Conservation (phyloP, 1,140 invertebrate genomes). For the Aphidius ervi region DNA sequence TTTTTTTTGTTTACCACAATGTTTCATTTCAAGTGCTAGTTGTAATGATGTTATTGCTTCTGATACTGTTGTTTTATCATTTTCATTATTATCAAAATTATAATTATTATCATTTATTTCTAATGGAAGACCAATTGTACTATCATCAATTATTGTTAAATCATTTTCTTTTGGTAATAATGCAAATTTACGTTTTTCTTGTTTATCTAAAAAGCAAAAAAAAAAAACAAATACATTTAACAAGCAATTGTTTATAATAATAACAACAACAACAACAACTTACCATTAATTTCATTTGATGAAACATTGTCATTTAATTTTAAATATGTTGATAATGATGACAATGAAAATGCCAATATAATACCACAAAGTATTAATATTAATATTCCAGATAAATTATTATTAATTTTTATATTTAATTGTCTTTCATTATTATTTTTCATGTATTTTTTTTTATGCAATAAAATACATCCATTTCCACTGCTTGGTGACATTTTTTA, state of each 20-base stretch:
- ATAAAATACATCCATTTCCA: slow-evolving; percentile 20
- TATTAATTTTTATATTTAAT: slow-evolving; percentile 23
- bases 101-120: slow-evolving; percentile 15
- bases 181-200: slow-evolving; percentile 30
- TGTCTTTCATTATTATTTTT: slow-evolving; percentile 25
- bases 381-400: slow-evolving; percentile 30
- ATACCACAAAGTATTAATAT: slow-evolving; percentile 35
- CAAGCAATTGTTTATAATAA: too few relatives aligned
- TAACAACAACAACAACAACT: slow-evolving; percentile 6
- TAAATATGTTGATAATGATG: slow-evolving; percentile 36
- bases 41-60: slow-evolving; percentile 82
- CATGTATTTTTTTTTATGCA: slow-evolving; percentile 17
- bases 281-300: slow-evolving; percentile 24
- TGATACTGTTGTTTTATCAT: slow-evolving; percentile 42
- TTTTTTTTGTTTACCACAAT: slow-evolving; percentile 77
- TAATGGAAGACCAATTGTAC: slow-evolving; percentile 31
- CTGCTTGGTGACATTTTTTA: slow-evolving; percentile 29
- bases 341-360: slow-evolving; percentile 32
- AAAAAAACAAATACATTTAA: slow-evolving; percentile 15
- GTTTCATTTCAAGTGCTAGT: slow-evolving; percentile 79
- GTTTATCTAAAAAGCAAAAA: slow-evolving; percentile 23
- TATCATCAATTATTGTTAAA: slow-evolving; percentile 42
- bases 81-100: slow-evolving; percentile 25
- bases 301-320: slow-evolving; percentile 19
- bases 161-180: slow-evolving; percentile 37